A percentile compares a stretch with the other conserved stretches of the same genome.
Evolutionary conservation across 1,140 invertebrate genomes (phyloP).

Genomic region (Ceratosolen solmsi): DNA sequence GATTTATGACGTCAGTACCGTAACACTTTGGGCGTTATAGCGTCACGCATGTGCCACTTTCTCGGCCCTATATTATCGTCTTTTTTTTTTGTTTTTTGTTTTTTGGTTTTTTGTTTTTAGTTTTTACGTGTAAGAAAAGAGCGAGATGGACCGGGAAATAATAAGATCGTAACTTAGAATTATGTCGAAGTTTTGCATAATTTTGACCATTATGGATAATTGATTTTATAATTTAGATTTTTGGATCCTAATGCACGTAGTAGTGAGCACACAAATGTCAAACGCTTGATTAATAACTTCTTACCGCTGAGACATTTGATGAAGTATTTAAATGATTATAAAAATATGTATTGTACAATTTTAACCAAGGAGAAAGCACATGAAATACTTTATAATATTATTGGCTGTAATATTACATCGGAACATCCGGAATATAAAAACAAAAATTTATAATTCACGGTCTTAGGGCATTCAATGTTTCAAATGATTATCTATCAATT

Average conservation of each 20-base stretch:
- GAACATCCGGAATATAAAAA: background rate
- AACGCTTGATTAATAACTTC: background rate
- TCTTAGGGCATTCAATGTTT: background rate
- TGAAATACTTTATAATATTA: background rate
- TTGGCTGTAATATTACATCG: background rate
- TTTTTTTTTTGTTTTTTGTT: background rate
- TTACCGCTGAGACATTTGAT: background rate
- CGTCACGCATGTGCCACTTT: constrained; percentile 26
- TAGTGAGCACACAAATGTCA: background rate
- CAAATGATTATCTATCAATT: background rate
- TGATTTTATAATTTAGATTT: background rate
- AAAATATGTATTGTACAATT: background rate
- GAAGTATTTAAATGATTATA: background rate
- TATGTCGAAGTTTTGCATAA: background rate
- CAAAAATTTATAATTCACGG: background rate
- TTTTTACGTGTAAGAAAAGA: background rate
- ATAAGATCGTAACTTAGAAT: background rate
- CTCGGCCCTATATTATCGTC: background rate
- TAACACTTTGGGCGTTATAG: constrained; percentile 41
- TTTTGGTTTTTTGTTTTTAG: background rate
- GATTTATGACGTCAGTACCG: constrained; percentile 32
- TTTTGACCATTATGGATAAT: background rate
- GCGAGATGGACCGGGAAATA: background rate
- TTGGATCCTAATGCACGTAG: background rate
- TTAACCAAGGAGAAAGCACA: background rate